Evolutionary conservation across 2,113 vertebrate species (phyloP).

Genomic region (Prinia subflava): DNA sequence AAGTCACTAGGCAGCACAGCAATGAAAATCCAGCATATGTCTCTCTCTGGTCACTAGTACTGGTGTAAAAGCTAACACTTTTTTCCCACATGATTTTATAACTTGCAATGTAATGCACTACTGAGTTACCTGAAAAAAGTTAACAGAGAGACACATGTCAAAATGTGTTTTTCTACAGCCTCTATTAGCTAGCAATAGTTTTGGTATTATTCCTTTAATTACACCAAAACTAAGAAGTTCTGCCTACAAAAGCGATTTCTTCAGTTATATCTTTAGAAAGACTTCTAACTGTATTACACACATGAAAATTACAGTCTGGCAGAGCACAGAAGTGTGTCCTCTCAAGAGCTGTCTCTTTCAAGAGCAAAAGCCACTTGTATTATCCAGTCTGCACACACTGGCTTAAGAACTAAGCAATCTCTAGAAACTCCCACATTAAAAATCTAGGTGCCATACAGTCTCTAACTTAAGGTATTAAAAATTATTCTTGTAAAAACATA

Average conservation of each 20-base stretch:
- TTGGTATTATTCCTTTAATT: background rate
- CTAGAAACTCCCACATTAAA: background rate
- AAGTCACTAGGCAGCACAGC: background rate
- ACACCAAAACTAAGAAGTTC: background rate
- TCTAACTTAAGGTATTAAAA: background rate
- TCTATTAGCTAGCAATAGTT: background rate
- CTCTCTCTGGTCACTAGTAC: conserved; percentile 22
- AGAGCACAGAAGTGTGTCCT: background rate
- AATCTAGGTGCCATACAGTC: background rate
- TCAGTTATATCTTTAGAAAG: background rate
- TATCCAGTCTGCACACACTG: background rate
- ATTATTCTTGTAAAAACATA: background rate
- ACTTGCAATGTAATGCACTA: background rate
- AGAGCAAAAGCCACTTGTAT: background rate
- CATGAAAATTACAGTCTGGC: background rate
- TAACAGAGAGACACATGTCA: background rate
- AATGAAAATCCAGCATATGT: background rate
- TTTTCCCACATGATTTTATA: background rate
- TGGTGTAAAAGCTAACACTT: background rate
- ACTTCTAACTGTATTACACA: background rate
- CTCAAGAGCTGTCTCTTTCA: background rate
- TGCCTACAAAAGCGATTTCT: background rate
- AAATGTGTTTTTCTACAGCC: background rate
- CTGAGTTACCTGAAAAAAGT: background rate
- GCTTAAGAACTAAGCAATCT: background rate